Base-by-base conservation (phyloP, 2,888 invertebrate genomes). In the Watsonalla binaria region DNA sequence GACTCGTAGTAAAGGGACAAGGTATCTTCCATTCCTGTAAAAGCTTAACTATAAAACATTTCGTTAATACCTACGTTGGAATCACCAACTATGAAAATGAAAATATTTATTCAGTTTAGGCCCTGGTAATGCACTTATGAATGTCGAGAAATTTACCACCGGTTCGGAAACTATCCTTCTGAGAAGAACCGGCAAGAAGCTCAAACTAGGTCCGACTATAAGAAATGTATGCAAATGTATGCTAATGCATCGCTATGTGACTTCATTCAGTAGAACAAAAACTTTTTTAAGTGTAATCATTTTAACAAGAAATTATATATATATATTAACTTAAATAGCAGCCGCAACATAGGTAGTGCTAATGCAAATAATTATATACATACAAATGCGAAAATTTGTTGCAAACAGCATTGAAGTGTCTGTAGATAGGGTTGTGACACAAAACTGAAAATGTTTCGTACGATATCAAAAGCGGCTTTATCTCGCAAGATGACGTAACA, bases 401-500 rank as follows among this genome's bases (percentile, higher is more conserved):
- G 6, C 35, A 15, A 37, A n/a, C 49, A 39, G 49, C 37, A 15
- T 37, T 49, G 49, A 49, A 49, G 37, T 35, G 14, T 37, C 42
- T 51, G 33, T 14, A 57, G 51, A 56, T 24, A 55, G 63, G 60
- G 61, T 66, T 68, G 75, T 74, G 72, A 69, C 69, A 73, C 63
- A 71, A 78, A 78, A 80, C 78, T 81, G 82, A 78, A 81, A 79
- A 80, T 82, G 77, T 80, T 82, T 81, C 80, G 73, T 61, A 65
- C 74, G 76, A 80, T 81, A 84, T 81, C 78, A 84, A 83, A 83
- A 80, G 80, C 70, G 74, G 73, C 74, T 84, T 85, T 84, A 84
- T 86, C 82, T 80, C 70, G 71, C 71, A 77, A 80, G 82, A 84
- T 84, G 83, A 85, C 82, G 78, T 81, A 79, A 82, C 83, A 84